Percentiles rank a stretch among this genome's conserved stretches.
These are phyloP conservation scores for Sebastes flavidus DNA, from an alignment of 2,797 vertebrate genomes.

Conservation along the genomic window DNA sequence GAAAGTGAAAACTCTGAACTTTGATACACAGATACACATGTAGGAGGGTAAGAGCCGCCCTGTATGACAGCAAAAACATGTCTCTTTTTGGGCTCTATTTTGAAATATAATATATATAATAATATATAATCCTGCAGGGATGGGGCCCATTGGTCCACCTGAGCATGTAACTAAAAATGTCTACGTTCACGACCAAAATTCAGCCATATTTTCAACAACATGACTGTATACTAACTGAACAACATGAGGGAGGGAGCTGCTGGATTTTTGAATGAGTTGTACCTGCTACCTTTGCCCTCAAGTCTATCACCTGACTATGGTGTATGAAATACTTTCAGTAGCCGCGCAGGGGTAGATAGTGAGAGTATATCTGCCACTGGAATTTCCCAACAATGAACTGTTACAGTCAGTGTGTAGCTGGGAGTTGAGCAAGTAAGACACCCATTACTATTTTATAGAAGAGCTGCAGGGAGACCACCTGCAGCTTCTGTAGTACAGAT, in stretches of 20 bases:
- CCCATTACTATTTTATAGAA: not conserved
- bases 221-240: not conserved
- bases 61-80: not conserved
- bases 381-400: constrained; percentile 1
- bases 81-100: not conserved
- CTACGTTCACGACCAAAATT: not conserved
- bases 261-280: not conserved
- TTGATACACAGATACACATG: constrained; percentile 19
- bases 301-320: constrained; percentile 15
- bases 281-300: constrained; percentile 54
- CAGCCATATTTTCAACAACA: not conserved
- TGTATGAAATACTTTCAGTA: constrained; percentile 10
- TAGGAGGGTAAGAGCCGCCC: not conserved
- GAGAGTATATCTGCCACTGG: not conserved
- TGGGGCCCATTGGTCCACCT: not conserved
- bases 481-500: not conserved
- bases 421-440: not conserved
- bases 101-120: not conserved
- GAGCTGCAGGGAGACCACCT: not conserved
- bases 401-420: not conserved
- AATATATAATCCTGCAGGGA: not conserved
- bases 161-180: not conserved
- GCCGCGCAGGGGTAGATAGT: not conserved
- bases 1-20: constrained; percentile 40
- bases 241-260: not conserved